Conservation (phyloP, 2,113 vertebrate species). For the Caranx melampygus region DNA sequence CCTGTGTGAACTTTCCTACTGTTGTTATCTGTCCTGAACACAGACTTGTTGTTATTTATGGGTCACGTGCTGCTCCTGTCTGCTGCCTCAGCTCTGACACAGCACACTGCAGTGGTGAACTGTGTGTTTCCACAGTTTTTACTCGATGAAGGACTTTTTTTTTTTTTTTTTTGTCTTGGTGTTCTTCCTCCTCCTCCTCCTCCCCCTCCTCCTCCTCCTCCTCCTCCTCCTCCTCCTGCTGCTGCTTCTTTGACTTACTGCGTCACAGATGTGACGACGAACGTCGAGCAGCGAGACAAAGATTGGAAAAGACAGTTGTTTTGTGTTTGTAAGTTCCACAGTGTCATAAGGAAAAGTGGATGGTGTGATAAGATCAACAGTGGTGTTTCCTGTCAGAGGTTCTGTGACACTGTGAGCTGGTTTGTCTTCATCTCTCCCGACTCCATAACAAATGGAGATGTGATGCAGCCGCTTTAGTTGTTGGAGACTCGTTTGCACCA, state of each 20-base stretch:
- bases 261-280: not conserved
- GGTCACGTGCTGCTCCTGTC: too few species aligned
- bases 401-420: not conserved
- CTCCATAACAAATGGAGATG: not conserved
- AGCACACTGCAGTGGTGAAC: too few species aligned
- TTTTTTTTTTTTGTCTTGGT: too few species aligned
- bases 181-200: too few species aligned
- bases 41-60: too few species aligned
- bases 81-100: too few species aligned
- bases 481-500: not conserved
- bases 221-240: too few species aligned
- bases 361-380: constrained; percentile 12
- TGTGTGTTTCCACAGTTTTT: too few species aligned
- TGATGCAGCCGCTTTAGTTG: not conserved
- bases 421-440: not conserved
- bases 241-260: not conserved
- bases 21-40: too few species aligned
- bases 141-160: not conserved
- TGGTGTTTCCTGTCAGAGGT: not conserved
- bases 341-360: not conserved
- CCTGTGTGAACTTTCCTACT: too few species aligned
- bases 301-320: not conserved
- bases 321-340: constrained; percentile 15
- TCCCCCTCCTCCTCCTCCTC: too few species aligned
- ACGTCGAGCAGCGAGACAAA: not conserved